phyloP scores from a whole-genome alignment of 1,140 invertebrate genomes.

The Brachionus rotundiformis region DNA sequence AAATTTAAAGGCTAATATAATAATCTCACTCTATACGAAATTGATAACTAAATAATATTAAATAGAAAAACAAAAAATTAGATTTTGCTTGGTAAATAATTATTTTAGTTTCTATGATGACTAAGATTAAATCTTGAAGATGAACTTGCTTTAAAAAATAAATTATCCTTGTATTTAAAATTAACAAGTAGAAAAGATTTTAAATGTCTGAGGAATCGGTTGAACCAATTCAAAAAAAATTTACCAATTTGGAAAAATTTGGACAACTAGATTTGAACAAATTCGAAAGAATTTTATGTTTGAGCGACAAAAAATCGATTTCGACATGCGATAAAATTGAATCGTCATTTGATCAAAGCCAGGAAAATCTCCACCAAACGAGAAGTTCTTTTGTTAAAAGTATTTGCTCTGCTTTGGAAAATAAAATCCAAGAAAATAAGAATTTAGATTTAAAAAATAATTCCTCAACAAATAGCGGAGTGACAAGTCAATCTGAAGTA shows the following conservation, averaged over 20 bases:
- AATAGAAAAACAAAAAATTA: no score
- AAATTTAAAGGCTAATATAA: no score
- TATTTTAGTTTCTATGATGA: conserved; percentile 16
- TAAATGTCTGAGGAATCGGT: background rate
- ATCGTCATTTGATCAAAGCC: background rate
- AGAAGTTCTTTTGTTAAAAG: conserved; percentile 32
- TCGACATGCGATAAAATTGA: background rate
- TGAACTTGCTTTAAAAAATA: background rate
- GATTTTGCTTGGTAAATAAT: conserved; percentile 1
- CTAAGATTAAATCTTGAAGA: background rate
- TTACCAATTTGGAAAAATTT: background rate
- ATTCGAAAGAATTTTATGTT: background rate
- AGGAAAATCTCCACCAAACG: background rate
- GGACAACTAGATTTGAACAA: background rate
- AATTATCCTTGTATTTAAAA: background rate
- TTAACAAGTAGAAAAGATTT: background rate
- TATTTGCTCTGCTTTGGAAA: conserved; percentile 5
- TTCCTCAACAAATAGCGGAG: background rate
- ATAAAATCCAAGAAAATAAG: conserved; percentile 5
- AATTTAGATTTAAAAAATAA: background rate
- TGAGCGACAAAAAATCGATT: background rate
- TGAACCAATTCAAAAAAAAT: background rate
- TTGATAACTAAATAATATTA: no score
- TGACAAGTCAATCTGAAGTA: no score
- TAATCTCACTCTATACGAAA: no score